These are phyloP conservation scores for Orchestia grillus DNA, from an alignment of 1,140 invertebrate species.

Conservation along the genomic window DNA sequence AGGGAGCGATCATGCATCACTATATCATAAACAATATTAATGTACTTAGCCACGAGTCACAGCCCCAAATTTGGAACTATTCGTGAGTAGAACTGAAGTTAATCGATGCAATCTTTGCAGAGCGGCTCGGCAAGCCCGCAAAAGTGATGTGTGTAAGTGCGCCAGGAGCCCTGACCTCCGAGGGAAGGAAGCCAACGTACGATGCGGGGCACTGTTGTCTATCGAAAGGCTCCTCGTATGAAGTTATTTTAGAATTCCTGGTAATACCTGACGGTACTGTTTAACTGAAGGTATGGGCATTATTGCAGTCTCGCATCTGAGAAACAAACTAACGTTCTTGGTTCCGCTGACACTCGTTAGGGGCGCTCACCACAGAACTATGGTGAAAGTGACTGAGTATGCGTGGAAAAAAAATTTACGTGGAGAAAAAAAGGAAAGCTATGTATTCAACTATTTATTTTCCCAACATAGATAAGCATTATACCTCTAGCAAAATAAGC, in stretches of 20 bases:
- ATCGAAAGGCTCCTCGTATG: not conserved
- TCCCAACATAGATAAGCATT: no score
- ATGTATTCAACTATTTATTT: no score
- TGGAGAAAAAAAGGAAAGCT: no score
- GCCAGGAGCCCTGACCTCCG: not conserved
- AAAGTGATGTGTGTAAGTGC: not conserved
- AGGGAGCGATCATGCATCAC: constrained; percentile 2
- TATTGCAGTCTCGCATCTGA: not conserved
- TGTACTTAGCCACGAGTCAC: not conserved
- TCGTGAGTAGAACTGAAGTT: not conserved
- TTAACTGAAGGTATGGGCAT: not conserved
- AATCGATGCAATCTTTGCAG: constrained; percentile 7
- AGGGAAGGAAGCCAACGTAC: not conserved
- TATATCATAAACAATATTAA: constrained; percentile 19
- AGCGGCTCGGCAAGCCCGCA: not conserved
- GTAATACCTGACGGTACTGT: not conserved
- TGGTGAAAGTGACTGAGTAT: no score
- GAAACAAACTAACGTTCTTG: not conserved
- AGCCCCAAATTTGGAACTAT: constrained; percentile 7
- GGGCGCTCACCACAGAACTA: no score
- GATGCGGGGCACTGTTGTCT: not conserved
- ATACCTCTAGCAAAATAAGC: no score
- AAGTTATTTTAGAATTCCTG: not conserved
- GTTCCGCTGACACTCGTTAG: no score
- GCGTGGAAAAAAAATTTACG: no score